Evolutionary conservation across 2,797 vertebrate species (phyloP).

Genomic region (Pterois miles): DNA sequence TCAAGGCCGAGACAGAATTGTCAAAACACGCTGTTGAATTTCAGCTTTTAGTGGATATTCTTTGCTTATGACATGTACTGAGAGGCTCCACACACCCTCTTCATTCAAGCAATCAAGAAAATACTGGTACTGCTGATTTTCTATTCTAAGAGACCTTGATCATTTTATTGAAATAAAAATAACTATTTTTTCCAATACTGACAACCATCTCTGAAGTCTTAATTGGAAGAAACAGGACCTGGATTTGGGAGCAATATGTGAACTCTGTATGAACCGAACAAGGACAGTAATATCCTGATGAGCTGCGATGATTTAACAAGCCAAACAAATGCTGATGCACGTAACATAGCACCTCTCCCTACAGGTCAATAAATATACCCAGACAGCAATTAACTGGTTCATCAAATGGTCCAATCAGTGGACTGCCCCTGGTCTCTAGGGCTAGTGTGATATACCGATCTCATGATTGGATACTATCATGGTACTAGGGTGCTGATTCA

Average conservation of each 20-base stretch:
- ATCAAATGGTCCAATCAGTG: slow-evolving; percentile 67
- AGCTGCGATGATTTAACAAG: slow-evolving; percentile 29
- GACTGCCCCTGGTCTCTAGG: slow-evolving; percentile 20
- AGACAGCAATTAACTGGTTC: slow-evolving; percentile 57
- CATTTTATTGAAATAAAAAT: slow-evolving; percentile 22
- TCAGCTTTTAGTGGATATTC: slow-evolving; percentile 62
- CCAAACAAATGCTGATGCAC: slow-evolving; percentile 33
- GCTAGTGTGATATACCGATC: too few relatives aligned
- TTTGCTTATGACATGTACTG: slow-evolving; percentile 68
- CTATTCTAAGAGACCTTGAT: slow-evolving; percentile 33
- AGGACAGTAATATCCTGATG: not conserved
- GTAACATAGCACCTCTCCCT: slow-evolving; percentile 23
- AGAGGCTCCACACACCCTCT: slow-evolving; percentile 46
- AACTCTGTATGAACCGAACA: slow-evolving; percentile 16
- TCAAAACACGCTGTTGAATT: slow-evolving; percentile 73
- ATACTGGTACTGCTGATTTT: slow-evolving; percentile 24
- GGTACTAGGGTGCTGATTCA: too few relatives aligned
- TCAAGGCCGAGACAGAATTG: slow-evolving; percentile 74
- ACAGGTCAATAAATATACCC: slow-evolving; percentile 52
- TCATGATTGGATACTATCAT: too few relatives aligned
- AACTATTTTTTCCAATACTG: not conserved
- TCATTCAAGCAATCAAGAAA: slow-evolving; percentile 28
- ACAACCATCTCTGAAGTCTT: slow-evolving; percentile 2
- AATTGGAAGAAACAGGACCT: not conserved
- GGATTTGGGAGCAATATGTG: not conserved